These are phyloP conservation scores for Quadroppia sp. DNA, from an alignment of 2,888 invertebrate species.

Conservation along the genomic window DNA sequence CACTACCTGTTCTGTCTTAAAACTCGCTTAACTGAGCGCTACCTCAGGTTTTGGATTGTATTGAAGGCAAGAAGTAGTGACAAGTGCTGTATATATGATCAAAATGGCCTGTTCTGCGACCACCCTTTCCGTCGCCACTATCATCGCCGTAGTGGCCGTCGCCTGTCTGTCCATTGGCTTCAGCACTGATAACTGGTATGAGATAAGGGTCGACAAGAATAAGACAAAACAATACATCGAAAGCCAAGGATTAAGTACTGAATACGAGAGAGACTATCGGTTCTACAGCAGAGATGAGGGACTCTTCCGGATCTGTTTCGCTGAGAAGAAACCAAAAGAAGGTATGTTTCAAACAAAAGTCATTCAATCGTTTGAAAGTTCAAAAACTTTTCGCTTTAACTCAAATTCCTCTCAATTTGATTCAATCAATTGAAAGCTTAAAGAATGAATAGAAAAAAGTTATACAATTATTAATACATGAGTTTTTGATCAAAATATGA, in stretches of 20 bases:
- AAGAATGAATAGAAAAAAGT: too few relatives aligned
- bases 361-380: too few relatives aligned
- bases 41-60: neutral
- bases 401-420: neutral
- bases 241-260: slow-evolving; percentile 44
- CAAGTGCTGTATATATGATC: neutral
- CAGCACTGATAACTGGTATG: slow-evolving; percentile 94
- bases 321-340: slow-evolving; percentile 72
- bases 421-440: too few relatives aligned
- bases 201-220: slow-evolving; percentile 82
- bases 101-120: slow-evolving; percentile 61
- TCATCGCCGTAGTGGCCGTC: slow-evolving; percentile 90
- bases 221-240: slow-evolving; percentile 69
- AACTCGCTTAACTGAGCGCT: slow-evolving; percentile 10
- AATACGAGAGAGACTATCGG: slow-evolving; percentile 75
- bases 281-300: slow-evolving; percentile 90
- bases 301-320: slow-evolving; percentile 88
- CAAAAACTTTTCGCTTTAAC: neutral
- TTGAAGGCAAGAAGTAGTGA: neutral
- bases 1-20: slow-evolving; percentile 3
- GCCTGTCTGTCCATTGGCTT: slow-evolving; percentile 89
- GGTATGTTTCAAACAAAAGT: slow-evolving; percentile 47
- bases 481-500: too few relatives aligned
- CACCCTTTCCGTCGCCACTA: slow-evolving; percentile 88
- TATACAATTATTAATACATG: too few relatives aligned